These are phyloP conservation scores for Rotaria sp. DNA, from an alignment of 2,888 invertebrate species.

Conservation along the genomic window DNA sequence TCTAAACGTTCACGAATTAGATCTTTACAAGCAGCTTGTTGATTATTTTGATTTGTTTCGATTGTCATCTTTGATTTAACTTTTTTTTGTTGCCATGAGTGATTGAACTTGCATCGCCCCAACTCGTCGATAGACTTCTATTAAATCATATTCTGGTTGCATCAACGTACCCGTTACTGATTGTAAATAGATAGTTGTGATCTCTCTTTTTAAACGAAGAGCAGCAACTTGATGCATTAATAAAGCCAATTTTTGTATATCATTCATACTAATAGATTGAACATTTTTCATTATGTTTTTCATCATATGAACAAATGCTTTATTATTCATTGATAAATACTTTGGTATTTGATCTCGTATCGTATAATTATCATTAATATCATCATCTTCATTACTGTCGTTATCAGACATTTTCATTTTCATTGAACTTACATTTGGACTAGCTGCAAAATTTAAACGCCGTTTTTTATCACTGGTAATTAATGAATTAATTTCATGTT, in stretches of 20 bases:
- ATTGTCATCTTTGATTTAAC: background rate
- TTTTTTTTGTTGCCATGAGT: background rate
- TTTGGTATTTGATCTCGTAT: background rate
- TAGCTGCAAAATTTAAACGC: background rate
- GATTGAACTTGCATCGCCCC: background rate
- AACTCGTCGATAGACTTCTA: background rate
- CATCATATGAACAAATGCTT: background rate
- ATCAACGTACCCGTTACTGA: background rate
- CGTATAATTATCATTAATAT: background rate
- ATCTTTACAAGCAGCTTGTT: background rate
- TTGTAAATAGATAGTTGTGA: background rate
- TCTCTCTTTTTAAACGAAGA: background rate
- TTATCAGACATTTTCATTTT: background rate
- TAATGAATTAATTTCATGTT: background rate
- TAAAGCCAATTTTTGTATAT: background rate
- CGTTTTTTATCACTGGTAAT: background rate
- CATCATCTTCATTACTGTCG: background rate
- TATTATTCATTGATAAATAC: background rate
- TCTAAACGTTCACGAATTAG: background rate
- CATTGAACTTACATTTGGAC: background rate
- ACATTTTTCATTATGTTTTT: background rate
- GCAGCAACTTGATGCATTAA: background rate
- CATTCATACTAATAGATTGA: background rate
- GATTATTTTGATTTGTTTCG: background rate
- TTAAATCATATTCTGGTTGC: background rate